Conservation (phyloP, 2,797 vertebrate genomes). For the Thripadectes ignobilis region DNA sequence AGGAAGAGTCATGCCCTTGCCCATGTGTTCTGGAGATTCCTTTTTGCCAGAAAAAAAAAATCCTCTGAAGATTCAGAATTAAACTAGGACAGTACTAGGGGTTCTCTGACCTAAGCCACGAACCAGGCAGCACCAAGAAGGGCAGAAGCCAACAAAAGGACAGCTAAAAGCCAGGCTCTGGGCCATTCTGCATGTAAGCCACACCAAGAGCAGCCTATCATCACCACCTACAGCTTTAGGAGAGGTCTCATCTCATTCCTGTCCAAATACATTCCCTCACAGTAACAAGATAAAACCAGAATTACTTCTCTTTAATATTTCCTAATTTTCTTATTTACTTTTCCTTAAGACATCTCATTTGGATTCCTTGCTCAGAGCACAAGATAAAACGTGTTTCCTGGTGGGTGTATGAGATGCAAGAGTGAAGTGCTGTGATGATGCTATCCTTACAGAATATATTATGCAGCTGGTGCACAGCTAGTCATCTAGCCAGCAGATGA, state of each 20-base stretch:
- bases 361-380: not conserved
- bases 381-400: slow-evolving; percentile 49
- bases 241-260: not conserved
- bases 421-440: slow-evolving; percentile 41
- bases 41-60: not conserved
- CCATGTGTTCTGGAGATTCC: not conserved
- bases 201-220: not conserved
- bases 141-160: not conserved
- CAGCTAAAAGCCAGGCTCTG: not conserved
- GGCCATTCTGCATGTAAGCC: not conserved
- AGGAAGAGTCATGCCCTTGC: not conserved
- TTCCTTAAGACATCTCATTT: slow-evolving; percentile 19
- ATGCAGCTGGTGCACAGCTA: slow-evolving; percentile 57
- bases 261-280: not conserved
- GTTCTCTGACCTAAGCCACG: not conserved
- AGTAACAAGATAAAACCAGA: not conserved
- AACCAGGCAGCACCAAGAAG: not conserved
- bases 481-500: slow-evolving; percentile 52
- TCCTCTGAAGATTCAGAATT: not conserved
- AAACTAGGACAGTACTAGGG: not conserved
- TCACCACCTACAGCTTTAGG: not conserved
- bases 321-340: slow-evolving; percentile 36
- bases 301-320: not conserved
- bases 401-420: slow-evolving; percentile 47
- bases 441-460: slow-evolving; percentile 40